Evolutionary conservation across 2,797 vertebrate species (phyloP).

Genomic region (Meriones psammophilus): DNA sequence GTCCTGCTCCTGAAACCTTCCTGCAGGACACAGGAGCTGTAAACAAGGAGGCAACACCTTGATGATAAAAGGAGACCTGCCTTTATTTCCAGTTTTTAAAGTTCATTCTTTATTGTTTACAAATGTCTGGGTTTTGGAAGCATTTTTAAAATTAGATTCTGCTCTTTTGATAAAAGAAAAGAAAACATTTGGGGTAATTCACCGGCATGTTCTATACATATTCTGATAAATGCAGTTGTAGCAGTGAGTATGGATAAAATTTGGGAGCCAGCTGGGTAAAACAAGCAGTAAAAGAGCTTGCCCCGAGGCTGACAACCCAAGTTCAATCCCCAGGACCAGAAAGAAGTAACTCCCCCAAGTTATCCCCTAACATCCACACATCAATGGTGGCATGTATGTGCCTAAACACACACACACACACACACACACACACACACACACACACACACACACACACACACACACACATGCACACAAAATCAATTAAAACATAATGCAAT

Average conservation of each 20-base stretch:
- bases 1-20: not conserved
- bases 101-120: not conserved
- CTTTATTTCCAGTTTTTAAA: not conserved
- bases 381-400: not conserved
- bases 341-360: not conserved
- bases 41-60: accelerated
- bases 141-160: constrained; percentile 54
- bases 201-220: not conserved
- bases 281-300: not conserved
- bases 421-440: not conserved
- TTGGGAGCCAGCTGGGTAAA: not conserved
- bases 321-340: not conserved
- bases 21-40: not conserved
- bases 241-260: constrained; percentile 5
- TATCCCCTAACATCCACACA: not conserved
- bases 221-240: constrained; percentile 1
- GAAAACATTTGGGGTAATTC: constrained; percentile 14
- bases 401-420: not conserved
- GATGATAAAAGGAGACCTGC: not conserved
- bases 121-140: not conserved
- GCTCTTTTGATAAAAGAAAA: not conserved
- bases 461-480: not conserved
- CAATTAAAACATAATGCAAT: not conserved
- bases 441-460: not conserved
- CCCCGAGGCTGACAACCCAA: not conserved